Evolutionary conservation across 2,797 vertebrate species (phyloP).

Genomic region (Halcyon badia): DNA sequence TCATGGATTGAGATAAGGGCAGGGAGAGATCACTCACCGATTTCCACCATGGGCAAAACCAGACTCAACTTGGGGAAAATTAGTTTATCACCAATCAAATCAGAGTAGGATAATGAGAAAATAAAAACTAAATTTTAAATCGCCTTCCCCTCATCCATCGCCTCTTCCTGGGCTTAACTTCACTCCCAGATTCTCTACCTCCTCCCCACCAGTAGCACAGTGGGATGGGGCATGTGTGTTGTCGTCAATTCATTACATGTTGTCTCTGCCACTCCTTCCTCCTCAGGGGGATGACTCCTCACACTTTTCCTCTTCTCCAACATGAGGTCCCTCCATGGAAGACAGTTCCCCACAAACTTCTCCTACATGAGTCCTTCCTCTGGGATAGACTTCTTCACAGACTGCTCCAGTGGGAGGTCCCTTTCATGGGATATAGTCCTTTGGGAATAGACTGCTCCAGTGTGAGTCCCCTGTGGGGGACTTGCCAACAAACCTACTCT

Average conservation of each 20-base stretch:
- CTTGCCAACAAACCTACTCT: neutral
- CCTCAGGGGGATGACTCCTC: neutral
- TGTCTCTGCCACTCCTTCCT: neutral
- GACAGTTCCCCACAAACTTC: neutral
- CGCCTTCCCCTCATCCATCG: too few species aligned
- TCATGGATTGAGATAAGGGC: too few species aligned
- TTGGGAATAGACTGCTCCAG: neutral
- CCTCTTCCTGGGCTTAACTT: too few species aligned
- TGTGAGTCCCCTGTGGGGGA: too few species aligned
- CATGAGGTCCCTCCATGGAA: neutral
- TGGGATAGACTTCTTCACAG: neutral
- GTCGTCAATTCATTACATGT: neutral
- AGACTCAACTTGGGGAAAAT: too few species aligned
- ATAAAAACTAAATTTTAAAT: too few species aligned
- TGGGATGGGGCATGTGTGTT: neutral
- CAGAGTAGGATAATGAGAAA: neutral
- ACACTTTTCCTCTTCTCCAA: neutral
- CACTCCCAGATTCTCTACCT: too few species aligned
- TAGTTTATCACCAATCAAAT: too few species aligned
- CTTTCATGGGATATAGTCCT: neutral
- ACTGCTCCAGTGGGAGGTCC: neutral
- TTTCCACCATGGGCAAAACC: too few species aligned
- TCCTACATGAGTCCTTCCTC: neutral
- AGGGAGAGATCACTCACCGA: too few species aligned
- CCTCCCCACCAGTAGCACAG: neutral